phyloP scores from a whole-genome alignment of 2,888 invertebrate genomes.

The Ceraclea dissimilis region DNA sequence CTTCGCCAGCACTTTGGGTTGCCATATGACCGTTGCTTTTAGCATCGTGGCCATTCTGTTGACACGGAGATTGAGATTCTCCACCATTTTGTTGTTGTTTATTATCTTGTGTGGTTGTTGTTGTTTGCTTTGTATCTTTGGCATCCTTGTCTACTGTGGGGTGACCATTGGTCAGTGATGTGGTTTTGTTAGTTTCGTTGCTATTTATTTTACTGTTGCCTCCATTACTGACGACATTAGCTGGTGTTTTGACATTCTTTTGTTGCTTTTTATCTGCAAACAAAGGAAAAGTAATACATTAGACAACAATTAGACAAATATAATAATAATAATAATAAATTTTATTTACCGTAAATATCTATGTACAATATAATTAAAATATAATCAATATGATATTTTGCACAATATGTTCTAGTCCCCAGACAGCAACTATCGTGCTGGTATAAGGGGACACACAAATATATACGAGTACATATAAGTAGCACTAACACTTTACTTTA shows the following conservation, averaged over 20 bases:
- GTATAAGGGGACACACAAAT: too few relatives aligned
- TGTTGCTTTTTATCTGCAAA: slow-evolving; percentile 16
- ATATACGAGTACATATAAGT: too few relatives aligned
- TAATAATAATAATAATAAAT: background rate
- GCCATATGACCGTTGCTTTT: slow-evolving; percentile 13
- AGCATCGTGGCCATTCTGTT: slow-evolving; percentile 20
- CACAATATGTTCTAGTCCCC: too few relatives aligned
- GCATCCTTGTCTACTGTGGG: slow-evolving; percentile 5
- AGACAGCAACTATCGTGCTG: too few relatives aligned
- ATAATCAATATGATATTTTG: too few relatives aligned
- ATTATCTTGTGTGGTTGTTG: background rate
- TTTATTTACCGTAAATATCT: too few relatives aligned
- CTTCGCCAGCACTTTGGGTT: background rate
- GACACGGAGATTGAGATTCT: background rate
- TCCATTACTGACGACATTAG: background rate
- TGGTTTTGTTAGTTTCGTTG: slow-evolving; percentile 2
- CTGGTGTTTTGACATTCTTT: slow-evolving; percentile 6
- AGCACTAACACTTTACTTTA: too few relatives aligned
- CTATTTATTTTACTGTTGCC: slow-evolving; percentile 3
- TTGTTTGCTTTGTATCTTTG: background rate
- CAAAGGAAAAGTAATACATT: slow-evolving; percentile 2
- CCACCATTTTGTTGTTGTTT: slow-evolving; percentile 6
- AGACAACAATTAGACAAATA: too few relatives aligned
- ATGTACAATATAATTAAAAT: too few relatives aligned
- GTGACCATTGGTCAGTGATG: slow-evolving; percentile 18